These are phyloP conservation scores for Carposina sasakii DNA, from an alignment of 1,140 invertebrate genomes.

Conservation along the genomic window DNA sequence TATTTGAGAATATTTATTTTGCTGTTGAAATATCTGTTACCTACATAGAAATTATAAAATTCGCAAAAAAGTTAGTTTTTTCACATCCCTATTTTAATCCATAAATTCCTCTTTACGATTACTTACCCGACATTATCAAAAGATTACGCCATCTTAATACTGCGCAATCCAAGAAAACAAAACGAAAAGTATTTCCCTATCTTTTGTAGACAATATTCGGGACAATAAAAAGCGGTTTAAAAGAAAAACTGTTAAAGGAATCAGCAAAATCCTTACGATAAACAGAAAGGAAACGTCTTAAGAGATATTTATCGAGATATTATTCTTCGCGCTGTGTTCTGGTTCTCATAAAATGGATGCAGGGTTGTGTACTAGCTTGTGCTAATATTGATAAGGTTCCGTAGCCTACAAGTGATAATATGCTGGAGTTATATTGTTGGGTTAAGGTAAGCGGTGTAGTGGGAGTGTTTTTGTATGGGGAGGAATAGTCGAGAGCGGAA, in stretches of 20 bases:
- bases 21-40: too few species aligned
- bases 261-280: slow-evolving; percentile 56
- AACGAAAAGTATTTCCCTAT: slow-evolving; percentile 14
- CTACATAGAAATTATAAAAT: too few species aligned
- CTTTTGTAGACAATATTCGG: slow-evolving; percentile 21
- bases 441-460: too few species aligned
- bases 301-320: slow-evolving; percentile 60
- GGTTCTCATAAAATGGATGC: slow-evolving; percentile 34
- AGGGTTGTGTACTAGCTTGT: slow-evolving; percentile 17
- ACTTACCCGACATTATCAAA: neutral
- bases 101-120: neutral
- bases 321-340: slow-evolving; percentile 40
- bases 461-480: too few species aligned
- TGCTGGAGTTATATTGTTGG: too few species aligned
- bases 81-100: too few species aligned
- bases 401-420: too few species aligned
- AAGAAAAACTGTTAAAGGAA: slow-evolving; percentile 51
- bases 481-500: too few species aligned
- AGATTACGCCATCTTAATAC: neutral
- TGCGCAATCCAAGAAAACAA: neutral
- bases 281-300: slow-evolving; percentile 52
- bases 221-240: slow-evolving; percentile 37
- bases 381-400: slow-evolving; percentile 1
- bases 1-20: too few species aligned
- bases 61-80: too few species aligned